Evolutionary conservation across 2,888 invertebrate genomes (phyloP), one percentile per base, ranked within the genome.

Genomic region (Peribatodes rhomboidaria): DNA sequence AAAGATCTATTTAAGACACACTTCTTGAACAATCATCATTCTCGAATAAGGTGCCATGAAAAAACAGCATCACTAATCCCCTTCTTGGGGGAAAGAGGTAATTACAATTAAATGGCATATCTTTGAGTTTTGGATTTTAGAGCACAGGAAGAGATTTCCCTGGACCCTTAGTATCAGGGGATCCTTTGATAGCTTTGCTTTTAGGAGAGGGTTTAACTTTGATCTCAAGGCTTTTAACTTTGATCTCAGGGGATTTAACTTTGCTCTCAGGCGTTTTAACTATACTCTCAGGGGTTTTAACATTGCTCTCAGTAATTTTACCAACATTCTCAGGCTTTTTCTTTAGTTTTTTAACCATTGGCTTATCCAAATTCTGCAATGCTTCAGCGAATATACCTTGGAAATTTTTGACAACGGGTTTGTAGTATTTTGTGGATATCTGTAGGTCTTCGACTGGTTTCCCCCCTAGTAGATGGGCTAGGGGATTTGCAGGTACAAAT

Each of bases 391-490:
- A 65, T 1, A 87, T 79, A 0, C 77, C 77, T 27, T 83, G 80
- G 9, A 86, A 81, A 56, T 92, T 79, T 1, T 64, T 77, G 0
- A 20, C 13, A 0, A 67, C 27, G 0, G 84, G 72, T n/a, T 82
- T 82, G 35, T 88, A 88, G 55, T 86, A 79, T n/a, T 81, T 87
- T 13, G 70, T 50, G 0, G 68, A 69, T 14, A 79, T 70, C 0
- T 85, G 1, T 0, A 86, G 68, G 8, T 84, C 72, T 0, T 85
- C 78, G 0, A 89, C 68, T 0, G 77, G 60, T 0, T 70, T 83
- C 4, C 82, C 74, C 0, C 84, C 84, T 0, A 92, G 44, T 0
- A 92, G 71, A 71, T 92, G 92, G 0, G 89, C 87, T n/a, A 90
- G 65, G 0, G 92, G 92, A 53, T 92, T 92, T 0, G 87, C 86